Conservation (phyloP, 2,888 invertebrate genomes). For the Adela reaumurella region DNA sequence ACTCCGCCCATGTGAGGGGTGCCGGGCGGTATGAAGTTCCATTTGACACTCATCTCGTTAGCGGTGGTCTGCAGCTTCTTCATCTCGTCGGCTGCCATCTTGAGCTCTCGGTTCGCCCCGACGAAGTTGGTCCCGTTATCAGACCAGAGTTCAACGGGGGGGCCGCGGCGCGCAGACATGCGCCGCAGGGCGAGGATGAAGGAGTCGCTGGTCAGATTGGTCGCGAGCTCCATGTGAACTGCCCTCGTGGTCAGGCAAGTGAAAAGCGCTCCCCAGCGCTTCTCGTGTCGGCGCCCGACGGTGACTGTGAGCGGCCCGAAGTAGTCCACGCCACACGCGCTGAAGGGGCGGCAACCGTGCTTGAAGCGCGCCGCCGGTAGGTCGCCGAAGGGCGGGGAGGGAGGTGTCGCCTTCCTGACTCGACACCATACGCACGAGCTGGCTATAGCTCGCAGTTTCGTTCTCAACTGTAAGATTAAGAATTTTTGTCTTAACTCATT, state of each 20-base stretch:
- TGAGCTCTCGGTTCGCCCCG: conserved; percentile 3
- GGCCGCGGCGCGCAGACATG: not conserved
- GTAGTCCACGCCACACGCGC: conserved; percentile 2
- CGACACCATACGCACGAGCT: conserved; percentile 6
- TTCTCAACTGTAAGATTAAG: conserved; percentile 8
- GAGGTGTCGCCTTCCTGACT: conserved; percentile 5
- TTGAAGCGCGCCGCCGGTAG: conserved; percentile 4
- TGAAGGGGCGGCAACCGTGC: conserved; percentile 1
- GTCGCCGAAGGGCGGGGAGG: conserved; percentile 6
- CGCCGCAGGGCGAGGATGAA: not conserved
- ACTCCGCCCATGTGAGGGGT: conserved; percentile 3
- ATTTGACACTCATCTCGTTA: not conserved
- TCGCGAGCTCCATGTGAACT: conserved; percentile 2
- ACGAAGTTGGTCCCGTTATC: conserved; percentile 10
- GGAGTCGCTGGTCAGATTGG: not conserved
- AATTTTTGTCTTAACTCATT: conserved; percentile 8
- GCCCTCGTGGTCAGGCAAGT: conserved; percentile 16
- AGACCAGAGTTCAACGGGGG: conserved; percentile 4
- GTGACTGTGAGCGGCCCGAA: not conserved
- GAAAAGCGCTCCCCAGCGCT: conserved; percentile 11
- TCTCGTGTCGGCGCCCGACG: not conserved
- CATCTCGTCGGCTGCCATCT: not conserved
- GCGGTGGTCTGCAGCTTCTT: not conserved
- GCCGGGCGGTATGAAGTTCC: conserved; percentile 2
- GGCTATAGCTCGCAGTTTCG: conserved; percentile 3